Evolutionary conservation across 2,113 vertebrate species (phyloP).

Genomic region (Aviceda subcristata): DNA sequence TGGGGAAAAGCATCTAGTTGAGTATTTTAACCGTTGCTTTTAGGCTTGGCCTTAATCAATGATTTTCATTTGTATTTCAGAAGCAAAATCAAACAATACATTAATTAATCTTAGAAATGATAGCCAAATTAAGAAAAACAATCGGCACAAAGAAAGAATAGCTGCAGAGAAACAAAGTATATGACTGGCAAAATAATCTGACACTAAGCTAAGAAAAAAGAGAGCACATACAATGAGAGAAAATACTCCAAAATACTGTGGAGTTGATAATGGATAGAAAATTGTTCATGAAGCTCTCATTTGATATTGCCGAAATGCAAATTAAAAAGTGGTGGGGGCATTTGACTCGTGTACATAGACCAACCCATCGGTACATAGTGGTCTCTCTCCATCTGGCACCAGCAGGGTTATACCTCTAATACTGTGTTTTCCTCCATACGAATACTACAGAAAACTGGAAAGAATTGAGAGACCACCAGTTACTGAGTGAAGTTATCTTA

Average conservation of each 20-base stretch:
- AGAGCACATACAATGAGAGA: background rate
- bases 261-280: background rate
- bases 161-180: background rate
- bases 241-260: background rate
- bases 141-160: background rate
- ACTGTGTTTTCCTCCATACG: background rate
- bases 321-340: background rate
- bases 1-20: background rate
- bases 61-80: background rate
- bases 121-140: background rate
- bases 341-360: background rate
- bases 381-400: background rate
- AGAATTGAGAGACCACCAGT: background rate
- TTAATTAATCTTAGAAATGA: background rate
- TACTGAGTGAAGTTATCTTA: background rate
- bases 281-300: background rate
- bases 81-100: background rate
- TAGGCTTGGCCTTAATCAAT: background rate
- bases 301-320: background rate
- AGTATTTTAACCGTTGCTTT: background rate
- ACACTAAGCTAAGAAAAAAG: background rate
- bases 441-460: background rate
- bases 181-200: background rate
- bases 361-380: background rate
- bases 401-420: background rate